phyloP scores from a whole-genome alignment of 2,888 invertebrate genomes.

The Iphiclides podalirius region DNA sequence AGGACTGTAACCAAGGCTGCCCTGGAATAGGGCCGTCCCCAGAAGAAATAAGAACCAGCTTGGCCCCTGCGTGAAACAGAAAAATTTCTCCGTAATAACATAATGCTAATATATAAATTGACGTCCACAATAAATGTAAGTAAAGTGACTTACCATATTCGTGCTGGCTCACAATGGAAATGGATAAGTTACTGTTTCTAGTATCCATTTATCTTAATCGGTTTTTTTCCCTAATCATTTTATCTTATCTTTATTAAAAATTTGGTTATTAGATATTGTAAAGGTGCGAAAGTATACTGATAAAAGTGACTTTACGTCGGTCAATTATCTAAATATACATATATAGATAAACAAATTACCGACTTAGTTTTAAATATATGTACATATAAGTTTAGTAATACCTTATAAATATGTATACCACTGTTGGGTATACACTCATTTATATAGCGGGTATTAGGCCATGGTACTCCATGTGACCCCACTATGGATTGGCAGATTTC shows the following conservation, averaged over 20 bases:
- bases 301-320: neutral
- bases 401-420: too few relatives aligned
- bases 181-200: slow-evolving; percentile 30
- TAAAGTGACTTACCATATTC: slow-evolving; percentile 53
- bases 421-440: too few relatives aligned
- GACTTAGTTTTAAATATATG: too few relatives aligned
- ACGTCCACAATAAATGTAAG: too few relatives aligned
- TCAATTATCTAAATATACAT: too few relatives aligned
- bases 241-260: slow-evolving; percentile 53
- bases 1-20: slow-evolving; percentile 48
- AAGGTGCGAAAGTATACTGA: slow-evolving; percentile 16
- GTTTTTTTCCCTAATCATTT: slow-evolving; percentile 33
- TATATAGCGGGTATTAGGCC: too few relatives aligned
- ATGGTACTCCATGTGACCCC: too few relatives aligned
- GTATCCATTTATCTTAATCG: slow-evolving; percentile 38
- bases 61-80: slow-evolving; percentile 39
- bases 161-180: slow-evolving; percentile 42
- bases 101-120: neutral
- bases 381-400: too few relatives aligned
- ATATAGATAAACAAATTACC: too few relatives aligned
- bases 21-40: slow-evolving; percentile 51
- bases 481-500: too few relatives aligned
- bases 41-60: slow-evolving; percentile 52
- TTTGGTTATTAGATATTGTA: slow-evolving; percentile 32
- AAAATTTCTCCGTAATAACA: neutral